These are phyloP conservation scores for Platysternon megacephalum DNA, from an alignment of 2,113 vertebrate genomes.

Conservation along the genomic window DNA sequence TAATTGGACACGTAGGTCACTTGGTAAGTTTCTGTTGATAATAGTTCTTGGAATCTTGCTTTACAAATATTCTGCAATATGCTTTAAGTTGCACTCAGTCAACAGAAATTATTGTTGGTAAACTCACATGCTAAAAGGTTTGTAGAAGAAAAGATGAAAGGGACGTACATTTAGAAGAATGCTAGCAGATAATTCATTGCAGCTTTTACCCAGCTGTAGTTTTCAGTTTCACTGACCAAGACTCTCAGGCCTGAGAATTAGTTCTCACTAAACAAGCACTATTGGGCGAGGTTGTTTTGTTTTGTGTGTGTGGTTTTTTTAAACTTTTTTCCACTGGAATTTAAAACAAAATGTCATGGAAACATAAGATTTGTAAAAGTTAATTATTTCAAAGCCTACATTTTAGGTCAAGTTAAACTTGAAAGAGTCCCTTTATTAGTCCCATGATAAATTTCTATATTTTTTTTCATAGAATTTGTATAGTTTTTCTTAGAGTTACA, in stretches of 20 bases:
- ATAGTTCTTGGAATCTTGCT: neutral
- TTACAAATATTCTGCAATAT: neutral
- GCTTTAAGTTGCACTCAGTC: neutral
- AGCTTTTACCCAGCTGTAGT: neutral
- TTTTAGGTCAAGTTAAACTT: neutral
- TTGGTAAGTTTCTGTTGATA: neutral
- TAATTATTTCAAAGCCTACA: neutral
- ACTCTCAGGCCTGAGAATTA: neutral
- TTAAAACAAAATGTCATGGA: conserved; percentile 27
- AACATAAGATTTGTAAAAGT: conserved; percentile 11
- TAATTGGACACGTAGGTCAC: neutral
- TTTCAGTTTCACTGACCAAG: neutral
- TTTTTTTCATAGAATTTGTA: conserved; percentile 33
- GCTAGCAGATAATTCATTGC: neutral
- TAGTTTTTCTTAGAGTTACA: neutral
- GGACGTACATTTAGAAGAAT: neutral
- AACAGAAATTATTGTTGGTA: neutral
- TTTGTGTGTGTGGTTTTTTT: neutral
- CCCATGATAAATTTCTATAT: neutral
- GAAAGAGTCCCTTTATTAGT: neutral
- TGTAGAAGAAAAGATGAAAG: neutral
- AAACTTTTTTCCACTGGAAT: neutral
- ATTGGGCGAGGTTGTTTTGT: conserved; percentile 36
- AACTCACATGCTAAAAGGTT: neutral
- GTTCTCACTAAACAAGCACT: conserved; percentile 8